A percentile compares a stretch with the other conserved stretches of the same genome.
Evolutionary conservation across 2,797 vertebrate species (phyloP).

Genomic region (Hylomyscus alleni): DNA sequence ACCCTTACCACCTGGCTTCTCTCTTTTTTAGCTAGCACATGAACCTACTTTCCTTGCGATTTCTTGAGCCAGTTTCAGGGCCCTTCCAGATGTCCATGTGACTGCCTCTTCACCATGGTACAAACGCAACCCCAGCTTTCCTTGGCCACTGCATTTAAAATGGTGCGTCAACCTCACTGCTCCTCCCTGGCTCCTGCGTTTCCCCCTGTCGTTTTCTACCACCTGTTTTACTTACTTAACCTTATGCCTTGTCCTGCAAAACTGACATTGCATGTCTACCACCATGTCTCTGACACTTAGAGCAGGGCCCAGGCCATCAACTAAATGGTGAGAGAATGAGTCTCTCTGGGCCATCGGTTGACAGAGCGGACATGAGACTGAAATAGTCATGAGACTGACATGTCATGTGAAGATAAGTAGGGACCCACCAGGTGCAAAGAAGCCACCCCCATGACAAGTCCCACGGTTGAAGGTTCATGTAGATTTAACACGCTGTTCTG

Average conservation of each 20-base stretch:
- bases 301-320: not conserved
- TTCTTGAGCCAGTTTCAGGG: not conserved
- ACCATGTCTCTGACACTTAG: not conserved
- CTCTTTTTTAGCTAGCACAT: not conserved
- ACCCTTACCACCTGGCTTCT: not conserved
- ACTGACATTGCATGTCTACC: not conserved
- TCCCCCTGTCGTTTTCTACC: not conserved
- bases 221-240: not conserved
- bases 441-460: not conserved
- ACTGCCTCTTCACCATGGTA: not conserved
- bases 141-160: not conserved
- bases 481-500: not conserved
- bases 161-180: too few relatives aligned
- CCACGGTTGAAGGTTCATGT: not conserved
- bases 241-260: not conserved
- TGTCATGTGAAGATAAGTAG: not conserved
- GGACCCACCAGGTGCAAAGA: not conserved
- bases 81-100: not conserved
- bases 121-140: not conserved
- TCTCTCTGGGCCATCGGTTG: not conserved
- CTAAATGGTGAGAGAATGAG: not conserved
- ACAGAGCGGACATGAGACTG: not conserved
- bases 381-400: not conserved
- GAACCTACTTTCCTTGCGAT: not conserved
- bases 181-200: not conserved